Conservation (phyloP, 2,113 vertebrate species). For the Vicugna pacos region DNA sequence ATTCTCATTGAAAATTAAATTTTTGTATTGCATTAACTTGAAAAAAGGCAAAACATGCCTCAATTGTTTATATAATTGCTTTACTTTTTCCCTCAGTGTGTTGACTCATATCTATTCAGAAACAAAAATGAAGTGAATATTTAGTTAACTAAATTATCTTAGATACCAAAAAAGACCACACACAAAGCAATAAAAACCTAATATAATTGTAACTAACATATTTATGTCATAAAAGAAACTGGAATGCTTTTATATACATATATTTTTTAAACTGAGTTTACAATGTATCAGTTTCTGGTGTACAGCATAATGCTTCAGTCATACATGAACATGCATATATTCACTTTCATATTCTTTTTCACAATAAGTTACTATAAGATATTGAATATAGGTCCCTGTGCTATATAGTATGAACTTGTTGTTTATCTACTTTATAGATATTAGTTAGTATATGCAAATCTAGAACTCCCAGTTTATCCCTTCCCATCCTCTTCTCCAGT, state of each 20-base stretch:
- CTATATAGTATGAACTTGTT: too few species aligned
- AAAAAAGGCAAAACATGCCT: background rate
- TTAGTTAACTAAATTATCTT: background rate
- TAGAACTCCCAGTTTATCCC: too few species aligned
- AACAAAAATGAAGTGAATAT: background rate
- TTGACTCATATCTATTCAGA: background rate
- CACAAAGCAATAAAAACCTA: background rate
- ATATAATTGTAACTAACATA: background rate
- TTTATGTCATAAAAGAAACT: background rate
- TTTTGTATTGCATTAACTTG: background rate
- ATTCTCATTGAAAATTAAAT: slow-evolving; percentile 25
- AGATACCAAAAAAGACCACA: background rate
- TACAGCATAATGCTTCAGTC: too few species aligned
- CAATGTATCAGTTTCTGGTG: too few species aligned
- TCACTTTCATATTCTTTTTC: too few species aligned
- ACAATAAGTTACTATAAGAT: too few species aligned
- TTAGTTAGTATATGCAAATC: too few species aligned
- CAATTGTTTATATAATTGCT: background rate
- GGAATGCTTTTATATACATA: background rate
- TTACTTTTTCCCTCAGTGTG: background rate
- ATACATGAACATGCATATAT: too few species aligned
- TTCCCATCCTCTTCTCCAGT: too few species aligned
- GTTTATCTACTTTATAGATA: too few species aligned
- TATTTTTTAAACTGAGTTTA: too few species aligned
- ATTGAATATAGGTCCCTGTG: too few species aligned